A percentile compares a stretch with the other conserved stretches of the same genome.
Conservation (phyloP, 2,113 vertebrate species). For the Isurus oxyrinchus region DNA sequence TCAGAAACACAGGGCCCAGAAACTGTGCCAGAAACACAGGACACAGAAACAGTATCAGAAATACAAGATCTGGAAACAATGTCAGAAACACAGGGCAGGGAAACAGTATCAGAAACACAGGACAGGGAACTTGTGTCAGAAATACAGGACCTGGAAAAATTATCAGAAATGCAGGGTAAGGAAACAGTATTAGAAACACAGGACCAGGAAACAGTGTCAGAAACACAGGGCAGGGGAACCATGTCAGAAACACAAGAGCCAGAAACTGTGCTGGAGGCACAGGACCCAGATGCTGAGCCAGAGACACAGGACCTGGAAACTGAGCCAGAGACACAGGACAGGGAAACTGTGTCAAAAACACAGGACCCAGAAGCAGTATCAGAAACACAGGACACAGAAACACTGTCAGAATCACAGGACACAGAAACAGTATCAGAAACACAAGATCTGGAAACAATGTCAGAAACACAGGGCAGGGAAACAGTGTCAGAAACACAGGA, state of each 20-base stretch:
- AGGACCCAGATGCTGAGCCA: neutral
- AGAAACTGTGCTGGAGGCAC: neutral
- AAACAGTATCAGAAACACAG: neutral
- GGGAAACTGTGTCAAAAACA: rapidly evolving
- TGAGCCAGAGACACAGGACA: neutral
- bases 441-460: too few species aligned
- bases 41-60: neutral
- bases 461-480: too few species aligned
- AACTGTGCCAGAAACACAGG: neutral
- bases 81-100: neutral
- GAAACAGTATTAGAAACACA: neutral
- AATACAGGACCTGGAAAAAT: neutral
- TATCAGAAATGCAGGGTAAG: neutral
- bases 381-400: rapidly evolving
- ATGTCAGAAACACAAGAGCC: neutral
- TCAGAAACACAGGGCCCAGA: neutral
- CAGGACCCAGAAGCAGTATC: rapidly evolving
- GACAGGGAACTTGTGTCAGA: neutral
- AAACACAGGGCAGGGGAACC: neutral
- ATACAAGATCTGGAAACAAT: too few species aligned
- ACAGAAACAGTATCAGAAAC: neutral
- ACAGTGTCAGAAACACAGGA: neutral
- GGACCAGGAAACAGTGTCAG: neutral
- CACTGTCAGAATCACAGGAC: too few species aligned
- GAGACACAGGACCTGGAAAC: neutral